Evolutionary conservation across 2,888 invertebrate species (phyloP).

Genomic region (Temnothorax unifasciatus): DNA sequence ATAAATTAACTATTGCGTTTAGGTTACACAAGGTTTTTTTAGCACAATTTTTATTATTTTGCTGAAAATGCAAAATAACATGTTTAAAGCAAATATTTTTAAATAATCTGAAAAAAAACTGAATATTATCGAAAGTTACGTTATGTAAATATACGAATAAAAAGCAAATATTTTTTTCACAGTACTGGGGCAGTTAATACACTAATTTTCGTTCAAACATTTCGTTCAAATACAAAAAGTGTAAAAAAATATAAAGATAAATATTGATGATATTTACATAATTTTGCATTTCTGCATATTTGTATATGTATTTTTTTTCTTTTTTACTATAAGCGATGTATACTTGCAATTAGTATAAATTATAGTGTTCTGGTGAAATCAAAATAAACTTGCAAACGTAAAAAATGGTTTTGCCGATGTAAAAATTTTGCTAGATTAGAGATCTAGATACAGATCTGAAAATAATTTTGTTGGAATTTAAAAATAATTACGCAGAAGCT

Average conservation of each 20-base stretch:
- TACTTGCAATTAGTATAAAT: no score
- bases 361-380: no score
- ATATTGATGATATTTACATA: neutral
- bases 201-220: neutral
- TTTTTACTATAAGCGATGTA: no score
- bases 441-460: no score
- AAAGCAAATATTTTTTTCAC: neutral
- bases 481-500: no score
- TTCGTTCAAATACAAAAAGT: neutral
- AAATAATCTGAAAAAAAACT: neutral
- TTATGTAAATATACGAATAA: neutral
- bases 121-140: slow-evolving; percentile 6
- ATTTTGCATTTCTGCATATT: neutral
- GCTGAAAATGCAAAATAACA: neutral
- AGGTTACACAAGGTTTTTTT: neutral
- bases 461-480: no score
- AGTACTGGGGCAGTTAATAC: neutral
- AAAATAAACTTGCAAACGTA: no score
- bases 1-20: neutral
- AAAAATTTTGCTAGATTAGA: no score
- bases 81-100: neutral
- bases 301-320: no score
- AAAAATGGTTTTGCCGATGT: no score
- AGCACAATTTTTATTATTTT: slow-evolving; percentile 9
- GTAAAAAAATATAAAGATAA: neutral